These are phyloP conservation scores for Clitarchus hookeri DNA, from an alignment of 2,888 invertebrate genomes.

Conservation along the genomic window DNA sequence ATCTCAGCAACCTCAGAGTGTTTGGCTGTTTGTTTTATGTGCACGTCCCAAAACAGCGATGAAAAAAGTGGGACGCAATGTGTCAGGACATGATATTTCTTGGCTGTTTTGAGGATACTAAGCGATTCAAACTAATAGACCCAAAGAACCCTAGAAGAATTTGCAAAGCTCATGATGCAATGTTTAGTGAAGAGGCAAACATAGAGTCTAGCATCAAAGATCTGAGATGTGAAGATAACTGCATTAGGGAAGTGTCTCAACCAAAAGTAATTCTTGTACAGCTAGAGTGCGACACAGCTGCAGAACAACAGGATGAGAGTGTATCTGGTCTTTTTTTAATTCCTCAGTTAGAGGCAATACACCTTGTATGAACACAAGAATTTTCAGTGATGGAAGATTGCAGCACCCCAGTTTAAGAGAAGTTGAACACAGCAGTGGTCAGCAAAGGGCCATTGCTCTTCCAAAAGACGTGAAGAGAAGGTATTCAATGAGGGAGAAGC, in stretches of 20 bases:
- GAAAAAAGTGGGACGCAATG: slow-evolving; percentile 38
- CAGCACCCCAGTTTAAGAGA: no score
- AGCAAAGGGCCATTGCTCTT: background rate
- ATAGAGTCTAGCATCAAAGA: background rate
- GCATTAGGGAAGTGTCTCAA: background rate
- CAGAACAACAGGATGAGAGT: no score
- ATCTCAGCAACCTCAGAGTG: slow-evolving; percentile 30
- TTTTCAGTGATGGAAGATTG: no score
- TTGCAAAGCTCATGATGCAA: background rate
- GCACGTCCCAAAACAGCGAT: slow-evolving; percentile 38
- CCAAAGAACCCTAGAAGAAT: slow-evolving; percentile 41
- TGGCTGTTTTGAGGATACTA: slow-evolving; percentile 37
- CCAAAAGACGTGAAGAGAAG: background rate
- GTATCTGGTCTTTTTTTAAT: no score
- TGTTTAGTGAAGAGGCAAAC: background rate
- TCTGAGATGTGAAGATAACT: background rate
- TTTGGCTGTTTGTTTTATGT: slow-evolving; percentile 34
- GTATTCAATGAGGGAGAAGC: background rate
- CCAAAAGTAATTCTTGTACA: background rate
- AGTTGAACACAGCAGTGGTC: background rate
- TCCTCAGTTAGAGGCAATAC: no score
- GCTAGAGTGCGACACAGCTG: no score
- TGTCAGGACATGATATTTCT: slow-evolving; percentile 37
- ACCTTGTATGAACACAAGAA: no score
- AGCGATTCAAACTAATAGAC: background rate